Evolutionary conservation across 64 coral and sea anemone species (phyloP).

Genomic region (Cladopsammia gracilis): DNA sequence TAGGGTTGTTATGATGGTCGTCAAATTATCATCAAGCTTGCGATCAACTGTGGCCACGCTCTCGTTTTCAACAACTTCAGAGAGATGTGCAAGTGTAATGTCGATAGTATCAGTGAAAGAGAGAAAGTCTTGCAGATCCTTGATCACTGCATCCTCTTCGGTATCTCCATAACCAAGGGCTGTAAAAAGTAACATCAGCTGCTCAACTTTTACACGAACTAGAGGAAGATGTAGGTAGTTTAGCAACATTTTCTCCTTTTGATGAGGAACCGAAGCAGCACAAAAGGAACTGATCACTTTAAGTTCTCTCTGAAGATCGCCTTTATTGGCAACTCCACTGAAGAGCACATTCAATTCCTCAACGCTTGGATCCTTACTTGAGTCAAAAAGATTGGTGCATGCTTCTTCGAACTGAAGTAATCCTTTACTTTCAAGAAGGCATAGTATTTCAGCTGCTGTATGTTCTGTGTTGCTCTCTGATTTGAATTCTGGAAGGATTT

Average conservation of each 20-base stretch:
- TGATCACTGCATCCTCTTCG: background rate
- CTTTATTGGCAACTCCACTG: background rate
- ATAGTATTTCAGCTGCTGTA: background rate
- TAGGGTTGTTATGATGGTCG: slow-evolving; percentile 34
- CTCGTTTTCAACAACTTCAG: background rate
- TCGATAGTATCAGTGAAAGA: background rate
- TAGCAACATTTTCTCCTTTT: slow-evolving; percentile 44
- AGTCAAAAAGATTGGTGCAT: background rate
- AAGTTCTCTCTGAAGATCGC: background rate
- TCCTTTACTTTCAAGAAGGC: background rate
- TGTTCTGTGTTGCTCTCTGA: too few species aligned
- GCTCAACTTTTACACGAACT: slow-evolving; percentile 7
- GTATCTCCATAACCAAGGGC: slow-evolving; percentile 29
- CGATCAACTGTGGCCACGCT: slow-evolving; percentile 8
- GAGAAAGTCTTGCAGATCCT: slow-evolving; percentile 15
- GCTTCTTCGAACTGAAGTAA: background rate
- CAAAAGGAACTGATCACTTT: background rate
- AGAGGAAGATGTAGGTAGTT: slow-evolving; percentile 46
- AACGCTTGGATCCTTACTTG: background rate
- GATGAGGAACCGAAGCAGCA: background rate
- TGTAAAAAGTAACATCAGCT: slow-evolving; percentile 8
- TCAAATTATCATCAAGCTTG: slow-evolving; percentile 49
- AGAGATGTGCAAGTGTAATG: slow-evolving; percentile 7
- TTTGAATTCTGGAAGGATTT: background rate
- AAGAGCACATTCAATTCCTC: background rate